A percentile compares a stretch with the other conserved stretches of the same genome.
Conservation (phyloP, 1,140 invertebrate species). For the Parasteatoda tepidariorum region DNA sequence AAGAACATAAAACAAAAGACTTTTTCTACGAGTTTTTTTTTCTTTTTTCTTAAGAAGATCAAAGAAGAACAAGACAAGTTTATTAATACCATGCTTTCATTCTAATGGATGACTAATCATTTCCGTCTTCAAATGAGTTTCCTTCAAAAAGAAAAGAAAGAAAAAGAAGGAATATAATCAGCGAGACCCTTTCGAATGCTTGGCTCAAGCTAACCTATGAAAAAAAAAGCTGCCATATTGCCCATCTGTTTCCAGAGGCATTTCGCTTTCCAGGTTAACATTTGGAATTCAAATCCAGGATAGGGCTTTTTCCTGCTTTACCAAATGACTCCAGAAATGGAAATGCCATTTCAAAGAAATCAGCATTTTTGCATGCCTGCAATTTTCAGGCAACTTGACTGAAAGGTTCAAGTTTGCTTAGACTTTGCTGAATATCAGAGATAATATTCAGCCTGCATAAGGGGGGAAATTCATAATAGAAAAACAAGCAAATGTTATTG, state of each 20-base stretch:
- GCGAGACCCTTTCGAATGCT: background rate
- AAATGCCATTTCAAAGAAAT: constrained; percentile 44
- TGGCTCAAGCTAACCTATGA: constrained; percentile 12
- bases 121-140: constrained; percentile 40
- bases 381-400: constrained; percentile 39
- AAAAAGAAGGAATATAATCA: constrained; percentile 45
- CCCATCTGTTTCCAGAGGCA: constrained; percentile 54
- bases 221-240: constrained; percentile 54
- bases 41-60: background rate
- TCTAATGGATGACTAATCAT: constrained; percentile 55
- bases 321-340: constrained; percentile 54
- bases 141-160: background rate
- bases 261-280: constrained; percentile 43
- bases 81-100: constrained; percentile 45
- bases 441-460: constrained; percentile 1
- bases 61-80: constrained; percentile 25
- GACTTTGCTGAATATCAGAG: background rate
- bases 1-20: background rate
- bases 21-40: background rate
- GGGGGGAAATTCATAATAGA: constrained; percentile 3
- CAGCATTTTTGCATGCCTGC: constrained; percentile 53
- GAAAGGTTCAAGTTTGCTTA: constrained; percentile 33
- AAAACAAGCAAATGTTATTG: constrained; percentile 54
- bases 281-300: constrained; percentile 56
- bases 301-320: constrained; percentile 2